Conservation (phyloP, 2,113 vertebrate genomes). For the Lophotis ruficrista region DNA sequence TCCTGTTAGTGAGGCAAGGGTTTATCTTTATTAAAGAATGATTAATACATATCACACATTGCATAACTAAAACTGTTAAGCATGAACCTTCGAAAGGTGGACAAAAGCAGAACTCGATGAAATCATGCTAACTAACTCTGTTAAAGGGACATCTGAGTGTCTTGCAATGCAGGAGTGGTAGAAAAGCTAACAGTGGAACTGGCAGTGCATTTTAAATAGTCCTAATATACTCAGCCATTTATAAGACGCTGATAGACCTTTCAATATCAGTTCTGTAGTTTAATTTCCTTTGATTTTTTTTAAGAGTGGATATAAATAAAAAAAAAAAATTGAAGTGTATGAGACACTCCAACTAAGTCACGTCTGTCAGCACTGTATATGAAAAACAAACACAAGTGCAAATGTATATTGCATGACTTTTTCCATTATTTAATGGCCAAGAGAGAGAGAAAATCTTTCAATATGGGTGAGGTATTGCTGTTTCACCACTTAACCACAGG, state of each 20-base stretch:
- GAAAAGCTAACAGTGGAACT: neutral
- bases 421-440: neutral
- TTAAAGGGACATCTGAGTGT: neutral
- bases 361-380: neutral
- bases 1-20: neutral
- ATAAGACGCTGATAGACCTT: neutral
- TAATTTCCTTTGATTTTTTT: neutral
- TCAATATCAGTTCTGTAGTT: neutral
- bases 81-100: neutral
- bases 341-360: neutral
- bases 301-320: neutral
- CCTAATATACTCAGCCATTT: neutral
- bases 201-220: neutral
- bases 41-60: neutral
- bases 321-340: neutral
- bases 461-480: neutral
- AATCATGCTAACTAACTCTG: neutral
- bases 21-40: neutral
- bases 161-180: neutral
- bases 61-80: neutral
- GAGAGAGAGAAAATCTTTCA: neutral
- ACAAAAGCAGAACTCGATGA: neutral
- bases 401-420: neutral
- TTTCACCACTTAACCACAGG: neutral
- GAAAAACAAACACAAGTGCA: neutral